phyloP scores from a whole-genome alignment of 2,888 invertebrate species.

The Plebejus argus region DNA sequence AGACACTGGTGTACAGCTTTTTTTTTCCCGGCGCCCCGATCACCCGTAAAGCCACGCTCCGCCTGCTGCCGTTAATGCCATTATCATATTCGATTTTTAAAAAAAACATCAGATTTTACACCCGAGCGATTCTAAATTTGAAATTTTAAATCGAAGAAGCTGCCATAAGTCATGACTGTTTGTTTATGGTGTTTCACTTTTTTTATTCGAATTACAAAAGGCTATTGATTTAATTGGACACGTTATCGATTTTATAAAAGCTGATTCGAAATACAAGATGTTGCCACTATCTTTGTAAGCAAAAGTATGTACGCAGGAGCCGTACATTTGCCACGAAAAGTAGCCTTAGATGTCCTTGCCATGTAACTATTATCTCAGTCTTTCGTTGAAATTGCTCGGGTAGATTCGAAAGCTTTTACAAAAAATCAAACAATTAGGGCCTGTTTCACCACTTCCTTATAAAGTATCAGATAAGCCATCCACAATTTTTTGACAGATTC shows the following conservation, averaged over 20 bases:
- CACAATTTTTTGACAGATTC: too few species aligned
- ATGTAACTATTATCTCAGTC: too few species aligned
- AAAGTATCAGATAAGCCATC: too few species aligned
- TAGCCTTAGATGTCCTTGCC: neutral
- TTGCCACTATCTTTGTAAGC: neutral
- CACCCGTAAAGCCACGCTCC: conserved; percentile 35
- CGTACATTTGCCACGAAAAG: neutral
- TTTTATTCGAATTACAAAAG: conserved; percentile 25
- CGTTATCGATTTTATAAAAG: conserved; percentile 7
- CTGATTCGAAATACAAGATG: neutral
- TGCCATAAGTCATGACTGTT: conserved; percentile 15
- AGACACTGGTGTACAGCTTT: conserved; percentile 26
- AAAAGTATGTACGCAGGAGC: neutral
- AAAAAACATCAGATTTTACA: conserved; percentile 36
- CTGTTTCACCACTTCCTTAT: too few species aligned
- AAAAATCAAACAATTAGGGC: too few species aligned
- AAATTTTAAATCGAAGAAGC: conserved; percentile 35
- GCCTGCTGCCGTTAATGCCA: conserved; percentile 34
- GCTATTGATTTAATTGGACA: conserved; percentile 6
- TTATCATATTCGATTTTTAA: conserved; percentile 37
- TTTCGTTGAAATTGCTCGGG: too few species aligned
- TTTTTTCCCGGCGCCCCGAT: conserved; percentile 34
- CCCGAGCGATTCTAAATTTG: conserved; percentile 38
- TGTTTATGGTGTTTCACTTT: conserved; percentile 22
- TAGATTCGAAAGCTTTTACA: too few species aligned